These are phyloP conservation scores for Cremastinae sp. DNA, from an alignment of 2,888 invertebrate genomes.

Conservation along the genomic window DNA sequence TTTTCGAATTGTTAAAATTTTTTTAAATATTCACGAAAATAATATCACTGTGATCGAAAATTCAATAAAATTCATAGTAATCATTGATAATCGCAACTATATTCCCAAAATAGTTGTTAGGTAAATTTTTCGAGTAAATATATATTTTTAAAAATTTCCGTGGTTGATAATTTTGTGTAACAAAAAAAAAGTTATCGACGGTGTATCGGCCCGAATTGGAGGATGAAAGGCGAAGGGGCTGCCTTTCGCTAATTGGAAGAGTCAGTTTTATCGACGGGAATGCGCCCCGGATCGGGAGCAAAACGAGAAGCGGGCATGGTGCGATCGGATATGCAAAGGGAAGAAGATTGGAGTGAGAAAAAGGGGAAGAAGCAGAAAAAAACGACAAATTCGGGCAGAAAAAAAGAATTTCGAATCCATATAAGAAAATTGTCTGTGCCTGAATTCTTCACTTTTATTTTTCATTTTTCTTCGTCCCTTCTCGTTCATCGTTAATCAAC, in stretches of 20 bases:
- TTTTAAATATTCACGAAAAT: too few relatives aligned
- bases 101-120: too few relatives aligned
- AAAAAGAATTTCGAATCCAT: slow-evolving; percentile 54
- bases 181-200: too few relatives aligned
- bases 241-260: slow-evolving; percentile 60
- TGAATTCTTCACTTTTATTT: slow-evolving; percentile 16
- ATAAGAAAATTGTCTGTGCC: slow-evolving; percentile 52
- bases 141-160: too few relatives aligned
- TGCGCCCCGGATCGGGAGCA: slow-evolving; percentile 40
- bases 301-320: slow-evolving; percentile 26
- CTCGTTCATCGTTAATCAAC: slow-evolving; percentile 60
- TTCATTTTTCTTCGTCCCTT: slow-evolving; percentile 21
- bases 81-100: too few relatives aligned
- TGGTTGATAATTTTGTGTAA: too few relatives aligned
- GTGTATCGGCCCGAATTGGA: slow-evolving; percentile 27
- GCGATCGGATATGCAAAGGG: slow-evolving; percentile 46
- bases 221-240: slow-evolving; percentile 35
- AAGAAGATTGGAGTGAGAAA: slow-evolving; percentile 40
- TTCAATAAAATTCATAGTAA: too few relatives aligned
- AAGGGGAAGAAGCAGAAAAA: slow-evolving; percentile 52
- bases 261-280: slow-evolving; percentile 62
- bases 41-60: too few relatives aligned
- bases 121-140: too few relatives aligned
- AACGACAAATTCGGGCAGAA: slow-evolving; percentile 54
- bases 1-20: too few relatives aligned